Conservation (phyloP, 2,113 vertebrate genomes). For the Murina feae region DNA sequence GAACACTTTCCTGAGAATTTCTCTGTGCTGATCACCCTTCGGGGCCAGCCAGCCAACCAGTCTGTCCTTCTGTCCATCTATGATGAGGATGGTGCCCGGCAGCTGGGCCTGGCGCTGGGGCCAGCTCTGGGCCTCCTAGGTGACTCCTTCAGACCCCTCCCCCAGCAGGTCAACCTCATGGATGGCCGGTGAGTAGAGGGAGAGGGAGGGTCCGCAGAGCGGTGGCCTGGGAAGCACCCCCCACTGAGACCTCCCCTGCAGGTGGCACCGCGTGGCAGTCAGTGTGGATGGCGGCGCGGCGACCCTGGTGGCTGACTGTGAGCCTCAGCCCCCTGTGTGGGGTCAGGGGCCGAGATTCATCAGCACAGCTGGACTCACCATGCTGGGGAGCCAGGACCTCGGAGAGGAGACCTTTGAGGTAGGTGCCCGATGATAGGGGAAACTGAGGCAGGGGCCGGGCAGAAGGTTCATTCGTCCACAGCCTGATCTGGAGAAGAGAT, state of each 20-base stretch:
- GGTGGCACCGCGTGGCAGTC: constrained; percentile 93
- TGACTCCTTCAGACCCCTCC: constrained; percentile 62
- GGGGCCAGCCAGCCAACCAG: constrained; percentile 82
- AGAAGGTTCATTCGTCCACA: neutral
- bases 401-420: constrained; percentile 91
- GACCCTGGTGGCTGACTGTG: constrained; percentile 88
- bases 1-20: constrained; percentile 88
- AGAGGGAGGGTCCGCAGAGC: neutral
- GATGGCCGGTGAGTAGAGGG: constrained; percentile 89
- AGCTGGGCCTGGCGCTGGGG: constrained; percentile 90
- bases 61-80: constrained; percentile 90
- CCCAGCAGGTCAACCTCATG: constrained; percentile 86
- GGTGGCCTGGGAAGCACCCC: neutral
- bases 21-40: constrained; percentile 87
- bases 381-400: constrained; percentile 87
- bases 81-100: constrained; percentile 85
- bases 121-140: constrained; percentile 82
- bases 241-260: constrained; percentile 56
- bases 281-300: constrained; percentile 83
- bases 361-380: constrained; percentile 85
- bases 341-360: constrained; percentile 79
- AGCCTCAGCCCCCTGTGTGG: constrained; percentile 79
- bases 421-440: neutral
- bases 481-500: neutral
- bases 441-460: neutral